phyloP scores from a whole-genome alignment of 2,888 invertebrate species.

The Lepidonotus clava region DNA sequence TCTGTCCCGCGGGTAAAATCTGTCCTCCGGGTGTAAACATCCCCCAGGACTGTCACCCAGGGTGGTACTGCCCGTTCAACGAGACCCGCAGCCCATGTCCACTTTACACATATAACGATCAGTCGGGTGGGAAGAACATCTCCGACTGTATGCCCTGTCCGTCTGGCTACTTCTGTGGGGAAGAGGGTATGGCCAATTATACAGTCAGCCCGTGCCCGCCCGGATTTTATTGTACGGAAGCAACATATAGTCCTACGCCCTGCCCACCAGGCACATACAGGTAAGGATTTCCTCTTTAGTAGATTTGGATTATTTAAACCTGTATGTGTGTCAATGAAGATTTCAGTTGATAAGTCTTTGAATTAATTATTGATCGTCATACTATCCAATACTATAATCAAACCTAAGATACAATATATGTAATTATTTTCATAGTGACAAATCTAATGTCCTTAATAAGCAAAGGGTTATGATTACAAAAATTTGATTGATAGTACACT shows the following conservation, averaged over 20 bases:
- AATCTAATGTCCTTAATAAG: no score
- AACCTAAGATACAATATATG: no score
- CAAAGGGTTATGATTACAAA: no score
- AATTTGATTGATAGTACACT: no score
- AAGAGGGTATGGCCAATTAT: conserved; percentile 71
- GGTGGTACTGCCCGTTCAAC: conserved; percentile 73
- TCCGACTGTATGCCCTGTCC: conserved; percentile 75
- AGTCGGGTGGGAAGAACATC: conserved; percentile 62
- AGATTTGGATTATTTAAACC: no score
- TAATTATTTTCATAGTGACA: no score
- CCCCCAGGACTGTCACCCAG: conserved; percentile 74
- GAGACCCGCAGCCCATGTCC: conserved; percentile 67
- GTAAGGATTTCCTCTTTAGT: conserved; percentile 61
- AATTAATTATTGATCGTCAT: no score
- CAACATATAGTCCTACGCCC: conserved; percentile 69
- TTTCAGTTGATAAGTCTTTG: no score
- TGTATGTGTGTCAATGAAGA: no score
- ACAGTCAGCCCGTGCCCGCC: conserved; percentile 74
- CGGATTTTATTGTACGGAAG: conserved; percentile 76
- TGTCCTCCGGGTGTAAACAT: conserved; percentile 76
- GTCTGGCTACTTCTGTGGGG: conserved; percentile 75
- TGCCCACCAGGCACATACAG: conserved; percentile 78
- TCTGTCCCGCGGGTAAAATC: conserved; percentile 76
- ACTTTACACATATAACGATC: conserved; percentile 70
- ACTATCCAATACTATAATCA: no score